These are phyloP conservation scores for Aurelia sp. DNA, from an alignment of 30 jellyfish, hydroid and myxozoan species.

Conservation along the genomic window DNA sequence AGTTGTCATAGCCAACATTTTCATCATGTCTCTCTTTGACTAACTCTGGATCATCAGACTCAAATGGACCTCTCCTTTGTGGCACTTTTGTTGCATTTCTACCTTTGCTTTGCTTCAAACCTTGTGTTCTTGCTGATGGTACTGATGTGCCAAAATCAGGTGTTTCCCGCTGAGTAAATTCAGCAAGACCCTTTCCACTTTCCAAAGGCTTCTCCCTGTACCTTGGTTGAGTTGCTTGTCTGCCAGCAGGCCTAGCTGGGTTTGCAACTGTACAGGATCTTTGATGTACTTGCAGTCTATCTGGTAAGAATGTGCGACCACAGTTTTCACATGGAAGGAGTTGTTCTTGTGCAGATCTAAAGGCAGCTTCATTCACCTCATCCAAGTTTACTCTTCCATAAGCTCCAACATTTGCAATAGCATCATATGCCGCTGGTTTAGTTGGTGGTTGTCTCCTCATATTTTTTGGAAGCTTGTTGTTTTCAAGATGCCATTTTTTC, in stretches of 20 bases:
- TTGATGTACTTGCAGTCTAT: constrained; percentile 86
- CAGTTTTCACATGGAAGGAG: constrained; percentile 87
- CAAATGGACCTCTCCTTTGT: constrained; percentile 27
- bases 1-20: constrained; percentile 45
- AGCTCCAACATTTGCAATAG: constrained; percentile 60
- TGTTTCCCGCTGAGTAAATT: not conserved
- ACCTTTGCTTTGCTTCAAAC: no score
- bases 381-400: constrained; percentile 67
- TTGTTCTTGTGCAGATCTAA: constrained; percentile 86
- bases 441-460: constrained; percentile 77
- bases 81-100: constrained; percentile 47
- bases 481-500: constrained; percentile 91
- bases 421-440: constrained; percentile 83
- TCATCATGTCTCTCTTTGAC: constrained; percentile 25
- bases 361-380: constrained; percentile 82
- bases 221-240: constrained; percentile 7
- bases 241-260: constrained; percentile 73
- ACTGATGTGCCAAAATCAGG: not conserved
- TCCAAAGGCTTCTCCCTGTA: constrained; percentile 26
- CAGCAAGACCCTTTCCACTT: not conserved
- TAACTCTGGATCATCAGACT: constrained; percentile 20
- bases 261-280: constrained; percentile 92
- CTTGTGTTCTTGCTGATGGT: constrained; percentile 4
- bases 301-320: constrained; percentile 93
- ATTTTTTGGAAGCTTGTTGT: constrained; percentile 82